Base-by-base conservation (phyloP, 2,797 vertebrate species). In the Discoglossus pictus region DNA sequence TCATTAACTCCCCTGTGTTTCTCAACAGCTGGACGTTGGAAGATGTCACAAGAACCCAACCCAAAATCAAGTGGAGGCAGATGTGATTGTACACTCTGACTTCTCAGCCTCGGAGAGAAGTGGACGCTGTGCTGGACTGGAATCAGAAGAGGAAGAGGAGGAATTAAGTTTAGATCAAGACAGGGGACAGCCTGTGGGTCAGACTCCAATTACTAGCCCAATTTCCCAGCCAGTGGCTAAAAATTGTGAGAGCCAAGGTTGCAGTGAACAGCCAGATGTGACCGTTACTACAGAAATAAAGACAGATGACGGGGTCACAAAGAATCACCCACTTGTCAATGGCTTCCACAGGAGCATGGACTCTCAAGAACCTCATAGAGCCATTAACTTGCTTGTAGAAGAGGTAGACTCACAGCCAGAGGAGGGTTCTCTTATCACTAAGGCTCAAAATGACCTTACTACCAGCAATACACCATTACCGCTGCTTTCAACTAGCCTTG, bases 1-100 rank as follows among this genome's bases (percentile, higher is more conserved):
- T 8, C 16, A 54, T 6, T 56, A 50, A 23, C 48, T 77, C 65
- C 17, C 9, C 9, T 53, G 27, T 51, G 4, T 35, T 13, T 9
- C 2, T 50, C 17, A 15, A 6, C 12, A 71, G 68, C 12, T 59
- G 16, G 68, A 71, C 16, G n/a, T 65, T 58, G 61, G 43, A 18
- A 64, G 61, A 12, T 64, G 39, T 59, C 61, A 64, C 11, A 58
- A 53, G 21, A 71, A 71, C 50, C 15, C 53, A 27, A 59, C 53
- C 27, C 68, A 71, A 39, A 71, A 95, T 82, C 93, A 93, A 80
- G 89, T 99, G 50, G 92, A 99, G 79, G 96, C 97, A 0, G 93
- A 98, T 31, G 95, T 99, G 76, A 98, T 98, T 0, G 96, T 99
- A 72, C 97, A 98, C 80, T 97, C 95, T 1, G 94, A 95, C 83